Base-by-base conservation (phyloP, 2,888 invertebrate species). In the Chrysodeixis includens region DNA sequence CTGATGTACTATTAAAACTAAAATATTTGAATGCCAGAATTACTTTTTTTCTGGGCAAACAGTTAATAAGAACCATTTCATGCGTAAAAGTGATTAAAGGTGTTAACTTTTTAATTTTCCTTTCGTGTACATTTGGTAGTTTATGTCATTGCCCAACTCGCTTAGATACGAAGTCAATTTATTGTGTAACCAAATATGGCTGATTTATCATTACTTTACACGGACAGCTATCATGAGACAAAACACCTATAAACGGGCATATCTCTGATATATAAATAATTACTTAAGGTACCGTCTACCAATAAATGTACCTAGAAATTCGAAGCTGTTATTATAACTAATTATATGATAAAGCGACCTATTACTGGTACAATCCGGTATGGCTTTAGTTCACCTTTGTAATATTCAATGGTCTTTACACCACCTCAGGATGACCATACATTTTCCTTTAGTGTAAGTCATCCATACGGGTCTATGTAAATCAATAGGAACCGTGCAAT, bases 401-500 rank as follows among this genome's bases (percentile, higher is more conserved):
- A 30, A 52, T 44, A 18, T 35, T 57, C n/a, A 54, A 71, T 71
- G 63, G 44, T 63, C 75, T 64, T 63, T 32, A 44, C 35, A 22
- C 49, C 63, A 56, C 35, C 26, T 70, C 59, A 20, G 20, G 46
- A 49, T 49, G 46, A 49, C 20, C 20, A 5, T 67, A 62, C 52
- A 54, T 69, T 77, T 74, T 71, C 71, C 74, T 59, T 49, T 51
- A 35, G 56, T 63, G 51, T 64, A 74, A 73, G 71, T 71, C 66
- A 75, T 73, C 56, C 65, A 69, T 76, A 78, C 60, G 70, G 66
- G 56, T 59, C 78, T 84, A 86, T 86, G 86, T 89, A 88, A 90
- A 90, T 89, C 86, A 88, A 86, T 86, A 84, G 87, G 88, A 87
- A 90, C 87, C 81, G 78, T 76, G 83, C 85, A 88, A 89, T 90